phyloP scores from a whole-genome alignment of 1,140 invertebrate species.

The Lethocerus indicus region DNA sequence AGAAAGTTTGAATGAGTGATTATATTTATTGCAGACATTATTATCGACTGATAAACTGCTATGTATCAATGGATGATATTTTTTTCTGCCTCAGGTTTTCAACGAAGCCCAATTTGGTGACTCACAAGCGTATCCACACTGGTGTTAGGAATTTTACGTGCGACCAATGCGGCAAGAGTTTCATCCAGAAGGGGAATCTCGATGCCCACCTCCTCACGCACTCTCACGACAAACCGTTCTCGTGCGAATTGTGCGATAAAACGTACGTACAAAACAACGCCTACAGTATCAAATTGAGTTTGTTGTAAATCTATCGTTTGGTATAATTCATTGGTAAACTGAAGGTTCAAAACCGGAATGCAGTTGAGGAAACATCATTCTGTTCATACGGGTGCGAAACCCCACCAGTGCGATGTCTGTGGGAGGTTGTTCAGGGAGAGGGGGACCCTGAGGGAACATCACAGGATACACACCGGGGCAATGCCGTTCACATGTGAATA shows the following conservation, averaged over 20 bases:
- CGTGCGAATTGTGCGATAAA: conserved; percentile 14
- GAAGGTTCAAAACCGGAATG: conserved; percentile 32
- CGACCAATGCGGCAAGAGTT: conserved; percentile 23
- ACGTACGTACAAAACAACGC: conserved; percentile 1
- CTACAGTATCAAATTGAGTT: not conserved
- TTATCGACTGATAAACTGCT: not conserved
- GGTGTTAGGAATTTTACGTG: conserved; percentile 22
- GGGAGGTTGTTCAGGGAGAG: conserved; percentile 47
- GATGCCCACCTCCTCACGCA: conserved; percentile 33
- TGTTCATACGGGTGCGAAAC: conserved; percentile 50
- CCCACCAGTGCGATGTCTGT: conserved; percentile 55
- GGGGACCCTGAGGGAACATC: conserved; percentile 38
- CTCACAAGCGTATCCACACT: conserved; percentile 19
- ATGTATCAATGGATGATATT: not conserved
- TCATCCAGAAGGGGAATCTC: conserved; percentile 22
- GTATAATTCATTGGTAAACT: not conserved
- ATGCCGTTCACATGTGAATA: conserved; percentile 59
- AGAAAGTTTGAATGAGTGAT: too few species aligned
- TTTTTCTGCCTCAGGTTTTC: conserved; percentile 15
- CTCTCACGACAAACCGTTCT: conserved; percentile 32
- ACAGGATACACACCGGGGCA: conserved; percentile 65
- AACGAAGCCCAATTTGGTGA: conserved; percentile 15
- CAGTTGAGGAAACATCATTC: conserved; percentile 36
- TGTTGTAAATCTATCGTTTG: not conserved
- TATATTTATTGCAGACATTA: too few species aligned